A percentile compares a stretch with the other conserved stretches of the same genome.
phyloP scores from a whole-genome alignment of 1,140 invertebrate species.

The Alviniconcha marisindica region DNA sequence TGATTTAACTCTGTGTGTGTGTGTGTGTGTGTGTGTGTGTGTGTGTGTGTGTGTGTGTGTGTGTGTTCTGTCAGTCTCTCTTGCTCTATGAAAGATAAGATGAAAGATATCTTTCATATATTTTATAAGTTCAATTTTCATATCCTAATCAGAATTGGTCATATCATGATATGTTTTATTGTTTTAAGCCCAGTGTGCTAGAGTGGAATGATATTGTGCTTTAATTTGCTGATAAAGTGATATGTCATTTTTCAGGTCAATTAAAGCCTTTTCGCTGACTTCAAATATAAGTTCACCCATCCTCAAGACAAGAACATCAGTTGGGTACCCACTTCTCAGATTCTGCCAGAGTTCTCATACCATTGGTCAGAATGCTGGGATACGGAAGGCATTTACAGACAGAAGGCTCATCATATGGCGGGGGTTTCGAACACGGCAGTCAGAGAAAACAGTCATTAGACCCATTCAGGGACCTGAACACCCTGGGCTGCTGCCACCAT shows the following conservation, averaged over 20 bases:
- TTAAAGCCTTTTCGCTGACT: not conserved
- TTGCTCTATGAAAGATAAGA: too few species aligned
- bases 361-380: not conserved
- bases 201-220: too few species aligned
- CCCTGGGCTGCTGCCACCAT: not conserved
- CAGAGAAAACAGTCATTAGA: not conserved
- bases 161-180: not conserved
- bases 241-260: not conserved
- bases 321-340: not conserved
- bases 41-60: too few species aligned
- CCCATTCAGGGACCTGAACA: too few species aligned
- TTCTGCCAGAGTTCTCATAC: constrained; percentile 11
- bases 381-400: not conserved
- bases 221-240: too few species aligned
- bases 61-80: too few species aligned
- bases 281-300: too few species aligned
- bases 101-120: not conserved
- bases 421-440: not conserved
- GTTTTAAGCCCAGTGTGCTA: too few species aligned
- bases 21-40: too few species aligned
- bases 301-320: not conserved
- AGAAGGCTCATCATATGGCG: not conserved
- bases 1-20: too few species aligned
- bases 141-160: not conserved
- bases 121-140: not conserved